These are phyloP conservation scores for Cercopithecus mona DNA, from an alignment of 2,113 vertebrate genomes.

Conservation along the genomic window DNA sequence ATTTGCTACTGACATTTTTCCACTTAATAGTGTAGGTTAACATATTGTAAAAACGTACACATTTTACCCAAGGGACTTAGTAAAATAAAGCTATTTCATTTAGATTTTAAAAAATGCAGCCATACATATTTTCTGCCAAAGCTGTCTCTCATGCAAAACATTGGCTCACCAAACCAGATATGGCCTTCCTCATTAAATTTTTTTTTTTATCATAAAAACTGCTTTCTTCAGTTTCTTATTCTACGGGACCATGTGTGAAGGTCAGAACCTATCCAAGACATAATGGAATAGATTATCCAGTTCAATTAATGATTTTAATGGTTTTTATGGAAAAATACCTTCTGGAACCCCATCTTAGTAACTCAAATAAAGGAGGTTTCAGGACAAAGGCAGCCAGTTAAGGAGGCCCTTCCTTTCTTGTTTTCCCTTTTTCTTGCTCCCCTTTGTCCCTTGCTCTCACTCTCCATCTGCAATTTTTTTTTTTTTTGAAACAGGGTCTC, in stretches of 20 bases:
- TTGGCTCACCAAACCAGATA: not conserved
- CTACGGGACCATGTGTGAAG: not conserved
- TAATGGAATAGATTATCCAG: not conserved
- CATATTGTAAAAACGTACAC: not conserved
- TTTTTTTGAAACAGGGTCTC: no score
- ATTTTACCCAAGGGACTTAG: not conserved
- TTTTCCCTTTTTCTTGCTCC: not conserved
- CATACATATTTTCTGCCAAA: not conserved
- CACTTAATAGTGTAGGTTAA: not conserved
- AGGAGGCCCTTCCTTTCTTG: not conserved
- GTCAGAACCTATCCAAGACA: not conserved
- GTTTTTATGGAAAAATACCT: not conserved
- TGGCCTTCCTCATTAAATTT: not conserved
- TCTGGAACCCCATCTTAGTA: not conserved
- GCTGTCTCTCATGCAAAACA: not conserved
- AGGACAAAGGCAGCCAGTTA: not conserved
- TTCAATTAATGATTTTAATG: not conserved
- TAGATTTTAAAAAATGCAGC: not conserved
- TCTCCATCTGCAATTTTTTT: not conserved
- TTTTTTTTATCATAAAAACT: not conserved
- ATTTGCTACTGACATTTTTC: conserved; percentile 34
- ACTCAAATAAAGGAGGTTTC: not conserved
- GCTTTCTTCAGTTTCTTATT: not conserved
- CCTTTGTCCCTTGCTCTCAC: not conserved
- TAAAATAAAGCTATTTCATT: not conserved